Conservation (phyloP, 2,113 vertebrate genomes). For the Lepus timidus region DNA sequence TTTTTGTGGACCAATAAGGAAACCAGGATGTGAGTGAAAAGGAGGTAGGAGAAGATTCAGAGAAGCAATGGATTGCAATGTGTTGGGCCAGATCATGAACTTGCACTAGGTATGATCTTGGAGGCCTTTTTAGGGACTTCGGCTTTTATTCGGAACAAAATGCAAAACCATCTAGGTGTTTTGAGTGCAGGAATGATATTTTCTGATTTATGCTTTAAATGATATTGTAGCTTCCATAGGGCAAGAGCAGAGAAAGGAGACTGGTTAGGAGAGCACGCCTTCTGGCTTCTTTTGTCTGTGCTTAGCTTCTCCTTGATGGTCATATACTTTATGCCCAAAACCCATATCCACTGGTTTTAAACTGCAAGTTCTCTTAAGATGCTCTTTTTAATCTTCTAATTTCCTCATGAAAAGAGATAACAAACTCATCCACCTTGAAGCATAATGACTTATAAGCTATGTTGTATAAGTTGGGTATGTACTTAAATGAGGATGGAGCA, state of each 20-base stretch:
- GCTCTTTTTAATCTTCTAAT: neutral
- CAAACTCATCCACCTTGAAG: neutral
- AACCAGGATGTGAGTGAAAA: neutral
- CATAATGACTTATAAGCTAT: neutral
- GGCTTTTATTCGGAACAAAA: neutral
- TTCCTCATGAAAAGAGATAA: slow-evolving; percentile 46
- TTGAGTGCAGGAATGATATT: neutral
- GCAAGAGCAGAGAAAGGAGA: neutral
- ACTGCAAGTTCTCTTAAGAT: neutral
- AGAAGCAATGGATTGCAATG: neutral
- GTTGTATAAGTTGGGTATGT: neutral
- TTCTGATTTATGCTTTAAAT: neutral
- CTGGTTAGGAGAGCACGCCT: neutral
- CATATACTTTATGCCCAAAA: neutral
- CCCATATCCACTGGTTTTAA: neutral
- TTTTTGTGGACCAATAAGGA: neutral
- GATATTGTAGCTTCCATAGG: neutral
- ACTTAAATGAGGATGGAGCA: neutral
- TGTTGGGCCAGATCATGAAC: neutral
- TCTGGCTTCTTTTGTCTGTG: neutral
- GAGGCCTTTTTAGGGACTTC: neutral
- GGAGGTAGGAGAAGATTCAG: neutral
- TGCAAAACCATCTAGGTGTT: neutral
- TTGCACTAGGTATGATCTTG: neutral
- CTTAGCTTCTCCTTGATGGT: neutral